Percentiles rank a stretch among this genome's conserved stretches.
Conservation (phyloP, 2,113 vertebrate genomes). For the Nyctereutes procyonoides region DNA sequence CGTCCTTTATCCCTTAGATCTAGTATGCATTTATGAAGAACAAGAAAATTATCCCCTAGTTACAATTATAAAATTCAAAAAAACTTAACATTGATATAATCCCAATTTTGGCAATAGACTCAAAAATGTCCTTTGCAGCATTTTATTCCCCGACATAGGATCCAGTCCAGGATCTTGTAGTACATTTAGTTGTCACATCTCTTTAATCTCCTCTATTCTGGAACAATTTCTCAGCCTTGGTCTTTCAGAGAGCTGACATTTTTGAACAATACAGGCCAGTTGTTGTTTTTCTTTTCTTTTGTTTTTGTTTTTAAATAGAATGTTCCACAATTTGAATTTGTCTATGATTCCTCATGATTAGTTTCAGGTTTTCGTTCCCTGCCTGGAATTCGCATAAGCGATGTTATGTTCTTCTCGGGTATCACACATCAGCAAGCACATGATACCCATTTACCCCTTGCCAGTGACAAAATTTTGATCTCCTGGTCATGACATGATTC, state of each 20-base stretch:
- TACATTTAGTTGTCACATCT: neutral
- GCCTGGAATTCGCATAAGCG: neutral
- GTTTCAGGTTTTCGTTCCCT: neutral
- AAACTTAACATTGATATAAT: conserved; percentile 10
- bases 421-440: neutral
- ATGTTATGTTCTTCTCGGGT: neutral
- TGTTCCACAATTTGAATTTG: neutral
- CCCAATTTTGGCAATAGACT: neutral
- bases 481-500: neutral
- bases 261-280: neutral
- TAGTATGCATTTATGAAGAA: neutral
- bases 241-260: neutral
- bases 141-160: neutral
- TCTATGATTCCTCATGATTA: neutral
- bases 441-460: neutral
- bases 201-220: neutral
- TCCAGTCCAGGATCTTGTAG: neutral
- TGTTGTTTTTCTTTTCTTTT: neutral
- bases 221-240: neutral
- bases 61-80: neutral
- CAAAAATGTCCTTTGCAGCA: neutral
- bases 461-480: no score
- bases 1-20: neutral
- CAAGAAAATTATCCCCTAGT: neutral
- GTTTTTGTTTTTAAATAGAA: neutral